Evolutionary conservation across 92 coral and sea anemone genomes (phyloP), one percentile per base, ranked within the genome.

Genomic region (Isaurus tuberculatus): DNA sequence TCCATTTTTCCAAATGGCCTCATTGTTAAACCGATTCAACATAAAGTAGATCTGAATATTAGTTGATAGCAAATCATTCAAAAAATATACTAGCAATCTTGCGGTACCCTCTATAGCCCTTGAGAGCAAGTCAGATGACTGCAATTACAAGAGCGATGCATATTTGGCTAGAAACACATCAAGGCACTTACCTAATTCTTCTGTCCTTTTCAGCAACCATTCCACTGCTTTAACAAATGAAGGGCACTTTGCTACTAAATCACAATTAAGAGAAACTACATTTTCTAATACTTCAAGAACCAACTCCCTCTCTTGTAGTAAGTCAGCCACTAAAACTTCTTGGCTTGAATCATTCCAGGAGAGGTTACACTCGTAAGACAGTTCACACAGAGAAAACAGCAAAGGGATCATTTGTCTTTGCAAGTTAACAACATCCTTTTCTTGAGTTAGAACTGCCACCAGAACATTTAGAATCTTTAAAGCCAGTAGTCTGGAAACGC

Each of bases 281-380:
- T 31, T 81, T 29, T 74, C 91, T 55, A 93, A 63, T 31, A 80
- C 89, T 30, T 70, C 82, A 20, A 93, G 85, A 2, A 84, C 84
- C 74, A 86, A 61, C 42, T 64, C 84, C 63, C 85, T 91, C 37
- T 86, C 58, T 63, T 86, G 80, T 25, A 75, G 91, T 44, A 75
- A 70, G 46, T 93, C 92, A 53, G 80, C 75, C 63, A 88, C 73
- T 83, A 91, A 81, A 58, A 78, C 71, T 28, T 43, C 86, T 17
- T 93, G 91, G 64, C 77, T 83, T 80, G 84, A 65, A 27, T 83
- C 94, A 82, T 84, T 85, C 93, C 94, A 93, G 32, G 67, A 81
- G 26, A 80, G 85, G 75, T 81, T 86, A 88, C 90, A 86, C 9
- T 71, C 90, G 82, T 89, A 34, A 46, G 91, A 83, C 37, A 91